Base-by-base conservation (phyloP, 2,888 invertebrate species). In the Luperina testacea region DNA sequence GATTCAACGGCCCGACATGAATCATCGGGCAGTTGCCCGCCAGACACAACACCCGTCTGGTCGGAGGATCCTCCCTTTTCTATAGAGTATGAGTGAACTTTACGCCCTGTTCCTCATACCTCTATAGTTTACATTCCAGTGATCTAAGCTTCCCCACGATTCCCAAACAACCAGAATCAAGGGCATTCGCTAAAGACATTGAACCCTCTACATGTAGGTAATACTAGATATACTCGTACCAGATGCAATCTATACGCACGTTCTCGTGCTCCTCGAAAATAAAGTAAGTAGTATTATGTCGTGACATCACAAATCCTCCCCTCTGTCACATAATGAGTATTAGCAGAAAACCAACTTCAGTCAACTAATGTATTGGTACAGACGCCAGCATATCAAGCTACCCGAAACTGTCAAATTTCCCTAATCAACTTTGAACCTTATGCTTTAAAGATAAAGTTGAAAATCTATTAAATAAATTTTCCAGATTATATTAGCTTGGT, bases 181-280 rank as follows among this genome's bases (percentile, higher is more conserved):
- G 42, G 38, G 1, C 20, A 65, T 72, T 69, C 45, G 5, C 45
- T 70, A 27, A 67, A 85, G 71, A 72, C 51, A 72, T 68, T 53
- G 45, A 73, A 84, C 61, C 71, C 38, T 38, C 27, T 15, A 7
- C 45, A 7, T 51, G 42, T 71, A 38, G 38, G 38, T 38, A 53
- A 76, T 75, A 70, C 80, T 81, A 76, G 84, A 86, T 87, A 88
- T 88, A 32, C 32, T 32, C 32, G 32, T 32, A 78, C 81, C 82
- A 74, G 83, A 88, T 80, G 75, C 74, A 84, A 87, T 87, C 78
- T 89, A 81, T 82, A 84, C 82, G 69, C 78, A 81, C 61, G 74
- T 65, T 79, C 64, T 77, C 48, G 1, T n/a, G 76, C 68, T 65
- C 80, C 77, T 75, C 77, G 57, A 80, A 84, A 86, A 86, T 88